Evolutionary conservation across 2,888 invertebrate species (phyloP), one percentile per base, ranked within the genome.

Genomic region (Linyphia triangularis): DNA sequence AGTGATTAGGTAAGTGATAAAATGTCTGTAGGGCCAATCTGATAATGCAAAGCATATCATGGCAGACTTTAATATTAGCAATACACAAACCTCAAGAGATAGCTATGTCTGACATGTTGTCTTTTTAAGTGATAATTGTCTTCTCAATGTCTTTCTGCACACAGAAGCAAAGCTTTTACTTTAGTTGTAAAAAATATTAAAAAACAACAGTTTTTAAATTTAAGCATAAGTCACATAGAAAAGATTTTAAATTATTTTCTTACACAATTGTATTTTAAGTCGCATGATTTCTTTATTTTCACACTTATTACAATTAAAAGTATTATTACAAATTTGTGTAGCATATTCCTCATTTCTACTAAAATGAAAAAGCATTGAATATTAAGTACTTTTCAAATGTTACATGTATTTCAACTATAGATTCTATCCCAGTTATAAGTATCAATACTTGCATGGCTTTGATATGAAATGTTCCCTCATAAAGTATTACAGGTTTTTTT

Each of bases 41-140:
- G 89, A 78, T 89, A 51, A 73, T 89, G 89, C 89, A 65, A 89
- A 89, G 89, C 89, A 89, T 89, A 89, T 89, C 89, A 89, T 83
- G 89, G 89, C 78, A 89, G 78, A 89, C 83, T 70, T 89, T 79
- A 79, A 84, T 84, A 84, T 79, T 89, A 89, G 84, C 84, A 89
- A 89, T 89, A 89, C 89, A 72, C 63, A 78, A 89, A 84, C 84
- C 78, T 79, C 51, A 89, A 78, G 51, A 83, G 75, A 72, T 84
- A 89, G 89, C 57, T 82, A 57, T 81, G 82, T 77, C 82, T 73
- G 81, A 86, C 73, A 69, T 86, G 79, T 79, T 79, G 72, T 81
- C 70, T 83, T 88, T 69, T 82, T 77, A 83, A 88, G 73, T 73
- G 82, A 77, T 88, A 82, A 81, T 81, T 72, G 81, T 79, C 69